Base-by-base conservation (phyloP, 2,113 vertebrate genomes). In the Xyliphius kryptos region DNA sequence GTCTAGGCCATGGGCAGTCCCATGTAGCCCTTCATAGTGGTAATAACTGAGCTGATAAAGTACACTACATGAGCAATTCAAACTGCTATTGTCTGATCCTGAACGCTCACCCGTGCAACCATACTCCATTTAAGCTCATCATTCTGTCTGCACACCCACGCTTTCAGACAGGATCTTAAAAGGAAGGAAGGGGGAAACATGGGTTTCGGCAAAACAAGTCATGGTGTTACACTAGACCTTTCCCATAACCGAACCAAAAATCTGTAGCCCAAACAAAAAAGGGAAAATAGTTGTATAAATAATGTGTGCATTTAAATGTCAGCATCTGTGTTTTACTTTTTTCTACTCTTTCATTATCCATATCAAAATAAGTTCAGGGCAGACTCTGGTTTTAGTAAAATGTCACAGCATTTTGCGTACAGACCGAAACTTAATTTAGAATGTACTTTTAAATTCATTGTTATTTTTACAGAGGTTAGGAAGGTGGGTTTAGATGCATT, bases 361-460 rank as follows among this genome's bases (percentile, higher is more conserved):
- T 68, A 61, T 65, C 53, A 64, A 68, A 73, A 73, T 57, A 61
- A n/a, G 48, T 47, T 61, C 43, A 46, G 52, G 38, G 40, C 13
- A 43, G 17, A 66, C 10, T 22, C 26, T 52, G 56, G 51, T 68
- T 67, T 58, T 15, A 68, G 11, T 36, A 36, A 60, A 67, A 68
- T 59, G 65, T 72, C 56, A 68, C 37, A 32, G 41, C 19, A 9
- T 51, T 51, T 36, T 56, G 26, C 41, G 61, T 6, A 19, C 37
- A 56, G 9, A 15, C 49, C 63, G 21, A 56, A 68, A 52, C 36
- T 26, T 16, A 8, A 47, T 12, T 47, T 47, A 6, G 46, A 32
- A 46, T 44, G 40, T 5, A 16, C 26, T 32, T 32, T 32, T 5
- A 32, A 32, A 32, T 32, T 32, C 26, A 32, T 32, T 32, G 26